Base-by-base conservation (phyloP, 2,797 vertebrate genomes). In the Hydrophis major region DNA sequence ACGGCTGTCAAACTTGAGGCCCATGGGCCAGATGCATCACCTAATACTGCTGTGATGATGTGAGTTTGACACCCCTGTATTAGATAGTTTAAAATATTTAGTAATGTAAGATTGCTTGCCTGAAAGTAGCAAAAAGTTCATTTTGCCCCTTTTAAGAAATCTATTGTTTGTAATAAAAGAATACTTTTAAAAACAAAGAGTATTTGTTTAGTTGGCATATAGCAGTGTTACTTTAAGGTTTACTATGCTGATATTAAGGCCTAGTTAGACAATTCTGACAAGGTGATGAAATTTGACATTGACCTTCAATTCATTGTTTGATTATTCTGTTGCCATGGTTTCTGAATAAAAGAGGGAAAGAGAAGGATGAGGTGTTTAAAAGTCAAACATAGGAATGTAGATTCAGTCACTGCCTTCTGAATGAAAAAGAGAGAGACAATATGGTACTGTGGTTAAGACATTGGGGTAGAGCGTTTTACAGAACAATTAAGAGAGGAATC, bases 81-180 rank as follows among this genome's bases (percentile, higher is more conserved):
- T 55, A 59, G 89, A 92, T 59, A 13, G 6, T 74, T 91, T 89
- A 83, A 50, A 92, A 94, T 83, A 42, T 83, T 47, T 83, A 83
- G 37, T 47, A 83, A 83, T 83, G 74, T 93, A 92, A 93, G 55
- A 74, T 90, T 55, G 0, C 83, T 16, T n/a, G 88, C 32, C 89
- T 83, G 32, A 86, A 88, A 69, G 66, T 69, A 69, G 14, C 66
- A 37, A 66, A 61, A 94, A 4, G 37, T 37, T 83, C 37, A 37
- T 83, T 83, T 83, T 25, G 3, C 20, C 1, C 8, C 10, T 83
- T 25, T 47, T 47, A 83, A 83, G 37, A 83, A 22, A 42, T 78
- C 74, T 78, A 42, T 20, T 25, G 18, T 42, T 78, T 42, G 20
- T 78, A 78, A 42, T 27, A 78, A 61, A 93, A 93, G 61, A 53